These are phyloP conservation scores for Laspeyria flexula DNA, from an alignment of 2,888 invertebrate genomes.

Conservation along the genomic window DNA sequence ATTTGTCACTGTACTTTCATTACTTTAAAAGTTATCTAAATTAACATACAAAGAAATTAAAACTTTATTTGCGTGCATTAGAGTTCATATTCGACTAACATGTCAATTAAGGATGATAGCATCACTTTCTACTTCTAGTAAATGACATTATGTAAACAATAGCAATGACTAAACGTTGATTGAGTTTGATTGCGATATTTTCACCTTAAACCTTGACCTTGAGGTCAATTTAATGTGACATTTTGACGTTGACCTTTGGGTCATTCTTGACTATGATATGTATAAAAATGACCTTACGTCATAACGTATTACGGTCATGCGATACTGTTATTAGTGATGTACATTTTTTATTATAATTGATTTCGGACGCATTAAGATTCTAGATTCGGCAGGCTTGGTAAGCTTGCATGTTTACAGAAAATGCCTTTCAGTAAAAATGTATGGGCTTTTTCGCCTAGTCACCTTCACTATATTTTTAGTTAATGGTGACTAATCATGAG, in stretches of 20 bases:
- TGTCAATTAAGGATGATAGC: not conserved
- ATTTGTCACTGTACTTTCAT: conserved; percentile 60
- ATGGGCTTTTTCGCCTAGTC: conserved; percentile 4
- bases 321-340: conserved; percentile 26
- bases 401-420: not conserved
- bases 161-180: not conserved
- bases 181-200: conserved; percentile 14
- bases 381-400: no score
- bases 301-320: conserved; percentile 21
- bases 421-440: not conserved
- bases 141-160: not conserved
- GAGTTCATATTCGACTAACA: conserved; percentile 9
- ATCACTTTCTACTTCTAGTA: conserved; percentile 16
- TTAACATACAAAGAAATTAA: not conserved
- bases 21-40: conserved; percentile 37
- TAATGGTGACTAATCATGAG: conserved; percentile 5
- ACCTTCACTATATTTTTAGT: conserved; percentile 1
- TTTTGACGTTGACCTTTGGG: conserved; percentile 20
- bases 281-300: conserved; percentile 6
- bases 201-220: conserved; percentile 28
- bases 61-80: not conserved
- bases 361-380: not conserved
- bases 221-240: conserved; percentile 8
- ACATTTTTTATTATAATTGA: not conserved
- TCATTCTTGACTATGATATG: conserved; percentile 6